Conservation (phyloP, 2,797 vertebrate genomes). For the Sparidentex hasta region DNA sequence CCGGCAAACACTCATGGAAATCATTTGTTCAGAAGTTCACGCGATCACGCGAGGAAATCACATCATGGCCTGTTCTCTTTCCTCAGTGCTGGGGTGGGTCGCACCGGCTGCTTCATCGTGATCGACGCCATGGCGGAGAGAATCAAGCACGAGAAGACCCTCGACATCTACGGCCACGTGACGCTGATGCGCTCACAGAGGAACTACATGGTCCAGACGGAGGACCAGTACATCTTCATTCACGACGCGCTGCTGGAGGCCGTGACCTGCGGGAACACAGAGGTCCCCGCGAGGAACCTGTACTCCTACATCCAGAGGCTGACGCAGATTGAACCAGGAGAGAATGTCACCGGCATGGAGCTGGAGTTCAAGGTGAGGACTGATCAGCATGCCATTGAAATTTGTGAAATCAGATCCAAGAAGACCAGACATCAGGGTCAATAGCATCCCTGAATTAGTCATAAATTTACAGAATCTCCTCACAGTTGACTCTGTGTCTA, state of each 20-base stretch:
- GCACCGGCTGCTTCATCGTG: slow-evolving; percentile 98
- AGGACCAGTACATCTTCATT: slow-evolving; percentile 99
- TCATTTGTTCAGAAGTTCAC: neutral
- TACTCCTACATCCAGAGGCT: slow-evolving; percentile 99
- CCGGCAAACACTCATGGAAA: slow-evolving; percentile 26
- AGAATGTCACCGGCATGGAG: slow-evolving; percentile 99
- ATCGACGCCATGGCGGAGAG: slow-evolving; percentile 99
- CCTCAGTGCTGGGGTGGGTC: slow-evolving; percentile 94
- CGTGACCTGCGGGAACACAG: slow-evolving; percentile 97
- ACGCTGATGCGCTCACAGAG: slow-evolving; percentile 99
- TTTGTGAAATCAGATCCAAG: neutral
- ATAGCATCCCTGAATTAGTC: neutral
- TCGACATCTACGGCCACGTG: slow-evolving; percentile 98
- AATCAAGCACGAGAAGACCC: slow-evolving; percentile 97
- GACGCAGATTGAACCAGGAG: slow-evolving; percentile 94
- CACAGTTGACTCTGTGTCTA: neutral
- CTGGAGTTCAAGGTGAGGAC: slow-evolving; percentile 97
- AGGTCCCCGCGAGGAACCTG: slow-evolving; percentile 97
- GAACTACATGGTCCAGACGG: slow-evolving; percentile 99
- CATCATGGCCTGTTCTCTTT: slow-evolving; percentile 18
- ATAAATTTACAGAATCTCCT: slow-evolving; percentile 9
- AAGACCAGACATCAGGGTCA: slow-evolving; percentile 22
- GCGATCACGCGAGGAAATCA: slow-evolving; percentile 31
- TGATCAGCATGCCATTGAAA: neutral
- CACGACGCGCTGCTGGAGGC: slow-evolving; percentile 97